phyloP scores from a whole-genome alignment of 2,888 invertebrate genomes.

The Lissonota sp. region DNA sequence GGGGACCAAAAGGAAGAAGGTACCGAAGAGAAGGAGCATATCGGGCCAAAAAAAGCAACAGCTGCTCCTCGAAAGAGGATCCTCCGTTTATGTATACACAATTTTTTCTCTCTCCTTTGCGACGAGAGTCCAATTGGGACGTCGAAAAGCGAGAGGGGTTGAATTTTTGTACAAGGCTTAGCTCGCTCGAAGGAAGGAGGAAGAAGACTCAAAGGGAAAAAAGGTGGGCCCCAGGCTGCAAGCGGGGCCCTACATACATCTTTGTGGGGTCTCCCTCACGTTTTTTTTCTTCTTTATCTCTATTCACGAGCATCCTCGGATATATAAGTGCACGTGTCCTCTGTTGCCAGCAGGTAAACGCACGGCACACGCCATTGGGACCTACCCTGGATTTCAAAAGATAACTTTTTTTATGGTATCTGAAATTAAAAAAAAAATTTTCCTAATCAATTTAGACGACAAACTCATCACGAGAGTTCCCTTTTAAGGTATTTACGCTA shows the following conservation, averaged over 20 bases:
- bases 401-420: too few relatives aligned
- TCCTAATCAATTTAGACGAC: too few relatives aligned
- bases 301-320: constrained; percentile 28
- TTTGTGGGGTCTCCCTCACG: constrained; percentile 8
- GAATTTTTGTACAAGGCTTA: constrained; percentile 20
- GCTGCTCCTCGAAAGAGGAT: constrained; percentile 73
- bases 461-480: too few relatives aligned
- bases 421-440: too few relatives aligned
- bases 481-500: too few relatives aligned
- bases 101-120: constrained; percentile 23
- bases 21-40: constrained; percentile 36
- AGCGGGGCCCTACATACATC: constrained; percentile 36
- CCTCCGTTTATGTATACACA: constrained; percentile 57
- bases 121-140: constrained; percentile 27
- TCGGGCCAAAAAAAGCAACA: constrained; percentile 56
- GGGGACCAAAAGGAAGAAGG: constrained; percentile 51
- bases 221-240: constrained; percentile 24
- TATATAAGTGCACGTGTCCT: constrained; percentile 36
- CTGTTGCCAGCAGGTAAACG: constrained; percentile 60
- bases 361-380: constrained; percentile 50
- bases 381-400: background rate
- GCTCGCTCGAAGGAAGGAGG: constrained; percentile 12
- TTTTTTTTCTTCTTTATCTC: constrained; percentile 15
- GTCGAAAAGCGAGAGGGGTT: background rate
- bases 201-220: constrained; percentile 28